Percentiles rank a stretch among this genome's conserved stretches.
Evolutionary conservation across 2,888 invertebrate species (phyloP).

Genomic region (Campoplex capitator): DNA sequence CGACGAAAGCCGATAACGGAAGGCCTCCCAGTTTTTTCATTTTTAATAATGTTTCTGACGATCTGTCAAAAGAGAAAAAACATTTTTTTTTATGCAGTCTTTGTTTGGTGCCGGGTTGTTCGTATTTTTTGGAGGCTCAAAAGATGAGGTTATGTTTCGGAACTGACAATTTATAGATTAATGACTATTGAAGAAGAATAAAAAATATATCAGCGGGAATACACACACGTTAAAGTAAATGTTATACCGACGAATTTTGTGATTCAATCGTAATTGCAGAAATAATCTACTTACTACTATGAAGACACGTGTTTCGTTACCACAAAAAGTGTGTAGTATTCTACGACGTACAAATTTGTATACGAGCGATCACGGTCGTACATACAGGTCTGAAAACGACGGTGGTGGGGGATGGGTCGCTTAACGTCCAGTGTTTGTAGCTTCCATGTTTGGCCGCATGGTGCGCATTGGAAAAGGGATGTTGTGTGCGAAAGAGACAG

Average conservation of each 20-base stretch:
- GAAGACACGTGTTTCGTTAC: slow-evolving; percentile 6
- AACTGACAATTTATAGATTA: not conserved
- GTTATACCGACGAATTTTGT: not conserved
- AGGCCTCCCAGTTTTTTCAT: slow-evolving; percentile 42
- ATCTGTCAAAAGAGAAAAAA: not conserved
- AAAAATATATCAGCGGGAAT: not conserved
- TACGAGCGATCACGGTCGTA: too few species aligned
- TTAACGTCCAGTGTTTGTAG: too few species aligned
- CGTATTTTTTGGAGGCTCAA: not conserved
- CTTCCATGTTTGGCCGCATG: too few species aligned
- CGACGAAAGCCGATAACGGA: slow-evolving; percentile 75
- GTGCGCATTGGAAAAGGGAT: too few species aligned
- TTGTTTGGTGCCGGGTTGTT: not conserved
- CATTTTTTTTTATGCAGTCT: not conserved
- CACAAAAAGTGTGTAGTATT: not conserved
- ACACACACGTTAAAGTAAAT: not conserved
- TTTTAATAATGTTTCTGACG: slow-evolving; percentile 1
- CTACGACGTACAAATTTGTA: too few species aligned
- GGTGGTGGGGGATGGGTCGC: too few species aligned
- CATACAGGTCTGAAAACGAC: too few species aligned
- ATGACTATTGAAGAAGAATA: not conserved
- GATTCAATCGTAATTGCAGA: slow-evolving; percentile 4
- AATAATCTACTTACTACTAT: not conserved
- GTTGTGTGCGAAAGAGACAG: too few species aligned
- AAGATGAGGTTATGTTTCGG: slow-evolving; percentile 38